A percentile compares a stretch with the other conserved stretches of the same genome.
These are phyloP conservation scores for Phalacrocorax aristotelis DNA, from an alignment of 2,113 vertebrate genomes.

Conservation along the genomic window DNA sequence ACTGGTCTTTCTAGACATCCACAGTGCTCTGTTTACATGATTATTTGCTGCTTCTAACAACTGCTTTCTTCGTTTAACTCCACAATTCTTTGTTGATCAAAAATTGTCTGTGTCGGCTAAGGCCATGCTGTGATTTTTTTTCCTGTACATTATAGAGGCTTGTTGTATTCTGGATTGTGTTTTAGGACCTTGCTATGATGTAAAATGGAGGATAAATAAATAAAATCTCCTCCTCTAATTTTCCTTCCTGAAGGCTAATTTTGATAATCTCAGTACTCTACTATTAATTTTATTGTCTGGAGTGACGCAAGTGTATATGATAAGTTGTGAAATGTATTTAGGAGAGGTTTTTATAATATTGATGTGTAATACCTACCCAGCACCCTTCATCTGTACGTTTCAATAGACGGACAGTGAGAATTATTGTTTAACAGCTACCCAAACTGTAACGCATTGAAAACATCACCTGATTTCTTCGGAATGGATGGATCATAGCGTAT, in stretches of 20 bases:
- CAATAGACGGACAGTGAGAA: neutral
- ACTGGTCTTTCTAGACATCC: neutral
- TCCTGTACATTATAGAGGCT: neutral
- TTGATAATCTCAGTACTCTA: neutral
- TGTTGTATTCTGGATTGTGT: neutral
- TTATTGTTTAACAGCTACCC: neutral
- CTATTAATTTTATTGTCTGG: neutral
- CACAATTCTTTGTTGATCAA: neutral
- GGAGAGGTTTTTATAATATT: neutral
- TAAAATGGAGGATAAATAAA: neutral
- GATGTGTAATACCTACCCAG: neutral
- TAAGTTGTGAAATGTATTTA: rapidly evolving
- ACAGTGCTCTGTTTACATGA: neutral
- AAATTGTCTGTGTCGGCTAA: neutral
- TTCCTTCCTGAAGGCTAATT: neutral
- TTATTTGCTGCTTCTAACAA: conserved; percentile 16
- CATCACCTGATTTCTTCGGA: rapidly evolving
- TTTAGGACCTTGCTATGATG: neutral
- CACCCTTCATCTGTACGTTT: neutral
- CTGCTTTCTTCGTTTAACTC: neutral
- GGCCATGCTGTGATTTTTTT: neutral
- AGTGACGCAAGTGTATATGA: neutral
- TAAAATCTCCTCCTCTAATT: rapidly evolving
- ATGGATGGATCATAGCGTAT: neutral
- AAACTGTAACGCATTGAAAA: neutral